Percentiles rank a stretch among this genome's conserved stretches.
Conservation (phyloP, 2,888 invertebrate species). For the Biston stratarius region DNA sequence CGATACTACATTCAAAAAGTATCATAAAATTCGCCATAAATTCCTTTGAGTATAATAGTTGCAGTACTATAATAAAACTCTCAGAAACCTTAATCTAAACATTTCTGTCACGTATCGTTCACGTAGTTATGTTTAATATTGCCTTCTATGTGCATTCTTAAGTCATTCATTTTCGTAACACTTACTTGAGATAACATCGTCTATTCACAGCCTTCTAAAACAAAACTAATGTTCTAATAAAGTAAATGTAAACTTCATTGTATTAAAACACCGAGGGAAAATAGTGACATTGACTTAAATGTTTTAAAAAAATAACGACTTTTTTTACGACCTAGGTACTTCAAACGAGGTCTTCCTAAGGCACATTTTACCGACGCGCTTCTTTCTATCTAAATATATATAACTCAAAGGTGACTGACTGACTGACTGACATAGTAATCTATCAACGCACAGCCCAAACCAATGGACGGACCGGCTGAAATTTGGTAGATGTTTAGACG, state of each 20-base stretch:
- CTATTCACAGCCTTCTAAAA: slow-evolving; percentile 55
- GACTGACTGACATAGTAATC: too few species aligned
- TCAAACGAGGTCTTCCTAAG: background rate
- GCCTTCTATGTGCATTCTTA: slow-evolving; percentile 24
- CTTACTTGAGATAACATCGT: slow-evolving; percentile 57
- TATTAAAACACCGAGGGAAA: slow-evolving; percentile 35
- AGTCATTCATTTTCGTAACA: slow-evolving; percentile 52
- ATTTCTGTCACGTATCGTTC: slow-evolving; percentile 29
- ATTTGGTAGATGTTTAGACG: too few species aligned
- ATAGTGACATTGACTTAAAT: slow-evolving; percentile 48
- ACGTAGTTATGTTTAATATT: slow-evolving; percentile 14
- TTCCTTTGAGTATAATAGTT: background rate
- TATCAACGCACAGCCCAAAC: too few species aligned
- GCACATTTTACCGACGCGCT: too few species aligned
- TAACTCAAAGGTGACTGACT: too few species aligned
- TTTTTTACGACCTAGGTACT: background rate
- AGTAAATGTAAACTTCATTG: slow-evolving; percentile 36
- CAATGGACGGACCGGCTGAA: too few species aligned
- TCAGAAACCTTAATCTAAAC: slow-evolving; percentile 11
- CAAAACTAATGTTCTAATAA: slow-evolving; percentile 26
- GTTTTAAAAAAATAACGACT: too few species aligned
- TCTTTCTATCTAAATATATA: too few species aligned
- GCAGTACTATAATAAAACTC: background rate
- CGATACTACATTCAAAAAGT: too few species aligned
- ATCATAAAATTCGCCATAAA: background rate